These are phyloP conservation scores for Diglossa cyanea DNA, from an alignment of 2,797 vertebrate genomes.

Conservation along the genomic window DNA sequence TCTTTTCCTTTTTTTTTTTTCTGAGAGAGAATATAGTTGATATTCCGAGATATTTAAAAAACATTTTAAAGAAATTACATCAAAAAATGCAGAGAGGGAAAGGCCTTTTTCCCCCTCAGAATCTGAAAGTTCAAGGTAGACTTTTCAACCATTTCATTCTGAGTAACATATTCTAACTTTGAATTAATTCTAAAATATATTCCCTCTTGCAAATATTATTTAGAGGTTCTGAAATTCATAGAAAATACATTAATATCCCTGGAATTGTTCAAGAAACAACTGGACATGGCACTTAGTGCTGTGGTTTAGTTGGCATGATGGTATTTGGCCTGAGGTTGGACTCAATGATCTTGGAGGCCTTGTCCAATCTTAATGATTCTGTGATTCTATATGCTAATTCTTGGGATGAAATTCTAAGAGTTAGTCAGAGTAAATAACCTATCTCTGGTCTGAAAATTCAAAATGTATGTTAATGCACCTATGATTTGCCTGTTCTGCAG, in stretches of 20 bases:
- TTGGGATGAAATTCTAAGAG: neutral
- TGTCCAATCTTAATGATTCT: neutral
- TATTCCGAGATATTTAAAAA: neutral
- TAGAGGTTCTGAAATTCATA: neutral
- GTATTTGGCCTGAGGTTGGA: neutral
- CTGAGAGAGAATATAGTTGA: neutral
- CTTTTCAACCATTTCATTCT: neutral
- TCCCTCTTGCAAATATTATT: neutral
- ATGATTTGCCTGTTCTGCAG: neutral
- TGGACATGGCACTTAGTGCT: neutral
- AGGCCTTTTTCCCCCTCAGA: neutral
- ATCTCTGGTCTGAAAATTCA: neutral
- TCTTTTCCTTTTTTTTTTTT: neutral
- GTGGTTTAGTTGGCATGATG: neutral
- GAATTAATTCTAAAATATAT: neutral
- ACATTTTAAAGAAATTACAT: neutral
- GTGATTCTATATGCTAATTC: neutral
- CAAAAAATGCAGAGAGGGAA: neutral
- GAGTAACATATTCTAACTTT: neutral
- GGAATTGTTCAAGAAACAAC: neutral
- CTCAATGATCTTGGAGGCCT: neutral
- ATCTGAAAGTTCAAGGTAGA: neutral
- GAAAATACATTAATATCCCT: rapidly evolving
- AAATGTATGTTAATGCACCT: neutral
- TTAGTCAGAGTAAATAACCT: neutral